Percentiles rank a stretch among this genome's conserved stretches.
Conservation (phyloP, 2,113 vertebrate genomes). For the Aphelocoma coerulescens region DNA sequence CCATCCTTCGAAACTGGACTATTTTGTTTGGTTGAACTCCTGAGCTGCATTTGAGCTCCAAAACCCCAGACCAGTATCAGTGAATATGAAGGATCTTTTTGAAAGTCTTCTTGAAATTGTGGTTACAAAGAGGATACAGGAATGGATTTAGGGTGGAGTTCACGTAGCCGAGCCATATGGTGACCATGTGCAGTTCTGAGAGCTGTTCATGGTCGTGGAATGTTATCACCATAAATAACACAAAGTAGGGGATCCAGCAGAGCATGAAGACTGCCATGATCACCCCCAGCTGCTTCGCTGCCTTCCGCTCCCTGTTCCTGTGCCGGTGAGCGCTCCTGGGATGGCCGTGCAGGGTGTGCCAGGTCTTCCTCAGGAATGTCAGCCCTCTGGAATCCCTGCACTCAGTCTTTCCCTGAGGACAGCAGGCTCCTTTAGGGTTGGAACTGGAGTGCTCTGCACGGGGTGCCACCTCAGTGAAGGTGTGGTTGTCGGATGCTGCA, state of each 20-base stretch:
- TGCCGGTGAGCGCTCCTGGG: constrained; percentile 75
- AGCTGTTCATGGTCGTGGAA: constrained; percentile 80
- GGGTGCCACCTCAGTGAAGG: constrained; percentile 45
- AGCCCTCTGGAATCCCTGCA: constrained; percentile 49
- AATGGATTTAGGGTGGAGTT: constrained; percentile 96
- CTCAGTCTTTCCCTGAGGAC: background rate
- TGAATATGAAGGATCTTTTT: constrained; percentile 83
- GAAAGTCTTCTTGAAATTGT: constrained; percentile 93
- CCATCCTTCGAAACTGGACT: background rate
- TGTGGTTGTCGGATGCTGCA: constrained; percentile 68
- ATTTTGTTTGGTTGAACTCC: background rate
- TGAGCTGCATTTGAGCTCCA: background rate
- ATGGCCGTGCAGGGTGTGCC: constrained; percentile 80
- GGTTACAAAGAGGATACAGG: constrained; percentile 94
- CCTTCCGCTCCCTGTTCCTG: constrained; percentile 86
- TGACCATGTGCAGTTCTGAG: constrained; percentile 81
- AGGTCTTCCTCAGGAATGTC: constrained; percentile 77
- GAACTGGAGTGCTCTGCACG: background rate
- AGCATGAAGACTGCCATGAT: constrained; percentile 91
- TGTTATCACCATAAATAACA: constrained; percentile 89
- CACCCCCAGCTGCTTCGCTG: constrained; percentile 89
- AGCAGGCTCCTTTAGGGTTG: background rate
- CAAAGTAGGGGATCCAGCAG: constrained; percentile 97
- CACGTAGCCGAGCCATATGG: constrained; percentile 94
- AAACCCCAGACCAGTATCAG: background rate